Evolutionary conservation across 1,140 invertebrate species (phyloP), one percentile per base, ranked within the genome.

Genomic region (Drosophila yakuba): DNA sequence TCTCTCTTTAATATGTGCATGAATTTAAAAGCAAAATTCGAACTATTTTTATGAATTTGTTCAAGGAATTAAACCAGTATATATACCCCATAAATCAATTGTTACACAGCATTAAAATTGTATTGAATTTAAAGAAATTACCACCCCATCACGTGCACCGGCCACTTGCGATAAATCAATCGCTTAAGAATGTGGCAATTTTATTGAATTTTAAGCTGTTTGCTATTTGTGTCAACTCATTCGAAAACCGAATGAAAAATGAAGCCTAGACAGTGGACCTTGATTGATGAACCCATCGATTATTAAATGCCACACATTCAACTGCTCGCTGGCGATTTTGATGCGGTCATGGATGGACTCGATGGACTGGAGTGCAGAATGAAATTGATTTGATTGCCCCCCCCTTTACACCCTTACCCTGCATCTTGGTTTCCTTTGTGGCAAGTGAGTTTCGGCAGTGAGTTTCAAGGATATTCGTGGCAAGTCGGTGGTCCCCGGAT

Each of bases 241-340:
- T 71, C 50, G 32, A 10, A 17, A 20, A 2, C 14, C 8, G 32
- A 6, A 10, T 47, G 61, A 56, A 69, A 67, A 67, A 69, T 67
- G 48, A 47, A 45, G 32, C 15, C 63, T 68, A 67, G 47, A 32
- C 61, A 17, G 8, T 8, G 59, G 25, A 3, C 23, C 36, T 28
- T 69, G 67, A 71, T 71, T 71, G 67, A 71, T 68, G 64, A 68
- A 68, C 64, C 60, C 60, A 52, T 68, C 64, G 64, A 68, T 68
- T 68, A 68, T 68, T 68, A 66, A 69, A 55, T 36, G 62, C 45
- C 62, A 17, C 32, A 64, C 28, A 17, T 64, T 48, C 35, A 48
- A 39, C 59, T 48, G 41, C 1, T 41, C 17, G 4, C 25, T 12
- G 14, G 23, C n/a, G n/a, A 56, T 47, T 69, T 68, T 67, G 63